phyloP scores from a whole-genome alignment of 2,113 vertebrate species.

The Bufo gargarizans region DNA sequence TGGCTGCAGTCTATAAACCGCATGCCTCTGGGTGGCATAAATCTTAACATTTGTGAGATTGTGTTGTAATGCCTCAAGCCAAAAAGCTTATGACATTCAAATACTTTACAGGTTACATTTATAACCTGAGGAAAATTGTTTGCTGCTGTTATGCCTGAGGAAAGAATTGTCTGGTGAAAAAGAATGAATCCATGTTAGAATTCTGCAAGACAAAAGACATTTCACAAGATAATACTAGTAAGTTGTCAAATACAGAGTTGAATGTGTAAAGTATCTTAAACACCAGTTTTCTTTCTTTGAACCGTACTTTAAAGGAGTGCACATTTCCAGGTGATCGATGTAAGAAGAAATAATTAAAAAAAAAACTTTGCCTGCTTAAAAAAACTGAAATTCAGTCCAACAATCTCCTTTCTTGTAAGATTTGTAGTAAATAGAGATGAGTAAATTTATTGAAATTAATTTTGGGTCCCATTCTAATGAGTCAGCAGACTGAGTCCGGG shows the following conservation, averaged over 20 bases:
- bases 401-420: too few relatives aligned
- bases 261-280: slow-evolving; percentile 23
- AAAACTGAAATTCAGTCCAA: too few relatives aligned
- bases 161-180: slow-evolving; percentile 51
- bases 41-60: slow-evolving; percentile 48
- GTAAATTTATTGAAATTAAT: too few relatives aligned
- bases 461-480: too few relatives aligned
- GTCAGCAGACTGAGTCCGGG: too few relatives aligned
- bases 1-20: slow-evolving; percentile 48
- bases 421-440: too few relatives aligned
- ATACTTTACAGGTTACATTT: slow-evolving; percentile 58
- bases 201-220: slow-evolving; percentile 49
- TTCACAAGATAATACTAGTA: slow-evolving; percentile 12
- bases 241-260: slow-evolving; percentile 36
- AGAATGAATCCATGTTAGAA: slow-evolving; percentile 29
- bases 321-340: slow-evolving; percentile 9
- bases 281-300: neutral
- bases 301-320: neutral
- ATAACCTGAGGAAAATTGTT: slow-evolving; percentile 59
- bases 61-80: slow-evolving; percentile 56
- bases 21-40: slow-evolving; percentile 49
- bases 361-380: neutral
- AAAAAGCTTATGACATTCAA: slow-evolving; percentile 58
- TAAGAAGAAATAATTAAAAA: neutral
- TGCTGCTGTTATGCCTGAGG: slow-evolving; percentile 52